Base-by-base conservation (phyloP, 2,113 vertebrate genomes). In the Ictalurus furcatus region DNA sequence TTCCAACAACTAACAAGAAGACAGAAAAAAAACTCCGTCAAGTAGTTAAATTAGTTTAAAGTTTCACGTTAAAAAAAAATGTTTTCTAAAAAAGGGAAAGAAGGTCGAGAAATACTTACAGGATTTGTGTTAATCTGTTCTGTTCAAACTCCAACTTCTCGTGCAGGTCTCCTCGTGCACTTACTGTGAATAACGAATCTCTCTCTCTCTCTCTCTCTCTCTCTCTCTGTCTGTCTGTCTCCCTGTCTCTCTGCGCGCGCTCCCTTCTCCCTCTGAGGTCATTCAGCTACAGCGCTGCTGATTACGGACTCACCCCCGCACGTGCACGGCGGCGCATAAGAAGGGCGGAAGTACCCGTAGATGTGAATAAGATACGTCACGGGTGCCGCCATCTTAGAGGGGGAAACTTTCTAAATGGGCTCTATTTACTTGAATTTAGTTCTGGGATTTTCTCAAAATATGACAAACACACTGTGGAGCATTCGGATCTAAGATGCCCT, bases 91-190 rank as follows among this genome's bases (percentile, higher is more conserved):
- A 40, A 7, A 19, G 69, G 2, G 11, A 63, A 61, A 44, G 13
- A 63, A 44, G 37, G 19, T 28, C 2, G 52, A 61, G 14, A 65
- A 37, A 30, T 6, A 54, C 21, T 37, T 54, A 84, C 58, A 40
- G 74, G n/a, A 34, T 65, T 17, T 21, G 28, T 23, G 48, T 58
- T 48, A 16, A 44, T 80, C 34, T 28, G 81, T 58, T 80, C 34
- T 28, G 81, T 28, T 78, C 21, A 65, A 67, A 71, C 30, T 61
- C 84, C 48, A 76, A 74, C 54, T 85, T n/a, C 30, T 61, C 84
- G 25, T 30, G 28, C 82, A 59, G 1, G 25, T 48, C 56, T 59
- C 30, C 44, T 82, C 56, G 80, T 1, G 56, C 54, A 34, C 80
- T 16, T 4, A 23, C 30, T 59, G 19, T 59, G 30, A 59, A 82